A percentile compares a stretch with the other conserved stretches of the same genome.
These are phyloP conservation scores for Siderastrea radians DNA, from an alignment of 92 coral and sea anemone genomes.

Conservation along the genomic window DNA sequence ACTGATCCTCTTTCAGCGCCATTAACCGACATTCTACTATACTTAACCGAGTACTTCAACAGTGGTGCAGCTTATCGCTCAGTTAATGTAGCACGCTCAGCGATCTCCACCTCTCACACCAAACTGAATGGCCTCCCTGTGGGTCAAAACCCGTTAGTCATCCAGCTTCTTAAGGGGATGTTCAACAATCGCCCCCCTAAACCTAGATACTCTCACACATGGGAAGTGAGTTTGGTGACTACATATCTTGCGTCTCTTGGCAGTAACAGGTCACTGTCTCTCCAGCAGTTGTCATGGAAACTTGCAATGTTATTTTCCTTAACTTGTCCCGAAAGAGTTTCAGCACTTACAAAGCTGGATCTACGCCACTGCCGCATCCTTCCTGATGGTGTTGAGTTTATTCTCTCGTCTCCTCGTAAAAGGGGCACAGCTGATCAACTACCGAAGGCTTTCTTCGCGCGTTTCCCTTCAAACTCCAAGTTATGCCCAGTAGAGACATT, in stretches of 20 bases:
- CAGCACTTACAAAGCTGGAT: neutral
- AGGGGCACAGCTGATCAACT: slow-evolving; percentile 6
- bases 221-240: too few species aligned
- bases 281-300: too few species aligned
- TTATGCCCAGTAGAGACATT: slow-evolving; percentile 22
- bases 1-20: slow-evolving; percentile 62
- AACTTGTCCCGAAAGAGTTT: too few species aligned
- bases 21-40: slow-evolving; percentile 12
- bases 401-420: slow-evolving; percentile 23
- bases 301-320: too few species aligned
- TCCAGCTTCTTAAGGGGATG: neutral
- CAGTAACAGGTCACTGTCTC: too few species aligned
- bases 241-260: too few species aligned
- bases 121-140: slow-evolving; percentile 22
- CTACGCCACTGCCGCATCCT: neutral
- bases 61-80: slow-evolving; percentile 34
- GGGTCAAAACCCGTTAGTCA: slow-evolving; percentile 2
- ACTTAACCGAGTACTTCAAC: slow-evolving; percentile 30
- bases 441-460: slow-evolving; percentile 11
- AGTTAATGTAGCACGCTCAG: slow-evolving; percentile 29
- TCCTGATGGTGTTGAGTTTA: slow-evolving; percentile 32
- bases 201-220: neutral
- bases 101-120: slow-evolving; percentile 39
- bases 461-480: neutral
- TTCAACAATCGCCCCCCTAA: slow-evolving; percentile 10